phyloP scores from a whole-genome alignment of 2,888 invertebrate species.

The Xanthia togata region DNA sequence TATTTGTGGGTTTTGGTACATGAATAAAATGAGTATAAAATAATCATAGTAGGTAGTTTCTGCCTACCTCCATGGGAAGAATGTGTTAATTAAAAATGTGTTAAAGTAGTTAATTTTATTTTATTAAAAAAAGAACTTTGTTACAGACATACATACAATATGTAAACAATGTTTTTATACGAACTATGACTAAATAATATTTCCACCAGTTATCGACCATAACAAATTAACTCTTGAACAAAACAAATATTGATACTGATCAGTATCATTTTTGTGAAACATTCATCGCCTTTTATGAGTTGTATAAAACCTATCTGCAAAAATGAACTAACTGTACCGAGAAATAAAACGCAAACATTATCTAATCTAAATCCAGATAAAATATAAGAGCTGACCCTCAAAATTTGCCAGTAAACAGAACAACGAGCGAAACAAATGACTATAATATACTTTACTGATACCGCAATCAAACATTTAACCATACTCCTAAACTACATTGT shows the following conservation, averaged over 20 bases:
- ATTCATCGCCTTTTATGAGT: conserved; percentile 10
- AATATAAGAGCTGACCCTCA: conserved; percentile 6
- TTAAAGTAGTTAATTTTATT: no score
- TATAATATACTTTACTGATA: conserved; percentile 63
- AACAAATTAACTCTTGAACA: conserved; percentile 5
- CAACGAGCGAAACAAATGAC: conserved; percentile 47
- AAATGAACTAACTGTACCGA: conserved; percentile 2
- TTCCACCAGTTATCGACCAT: neutral
- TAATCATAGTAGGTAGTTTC: neutral
- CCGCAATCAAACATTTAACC: conserved; percentile 68
- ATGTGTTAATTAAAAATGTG: no score
- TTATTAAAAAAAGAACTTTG: neutral
- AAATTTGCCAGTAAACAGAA: conserved; percentile 22
- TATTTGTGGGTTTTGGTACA: neutral
- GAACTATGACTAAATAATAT: neutral
- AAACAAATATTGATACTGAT: conserved; percentile 28
- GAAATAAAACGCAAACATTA: conserved; percentile 31
- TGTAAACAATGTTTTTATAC: neutral
- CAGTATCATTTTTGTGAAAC: conserved; percentile 4
- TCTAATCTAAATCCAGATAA: conserved; percentile 53
- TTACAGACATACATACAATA: neutral
- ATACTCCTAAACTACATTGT: conserved; percentile 71
- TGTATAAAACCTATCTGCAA: conserved; percentile 10
- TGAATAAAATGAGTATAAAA: neutral
- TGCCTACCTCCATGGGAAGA: neutral